These are phyloP conservation scores for Amyelois transitella DNA, from an alignment of 1,140 invertebrate species.

Conservation along the genomic window DNA sequence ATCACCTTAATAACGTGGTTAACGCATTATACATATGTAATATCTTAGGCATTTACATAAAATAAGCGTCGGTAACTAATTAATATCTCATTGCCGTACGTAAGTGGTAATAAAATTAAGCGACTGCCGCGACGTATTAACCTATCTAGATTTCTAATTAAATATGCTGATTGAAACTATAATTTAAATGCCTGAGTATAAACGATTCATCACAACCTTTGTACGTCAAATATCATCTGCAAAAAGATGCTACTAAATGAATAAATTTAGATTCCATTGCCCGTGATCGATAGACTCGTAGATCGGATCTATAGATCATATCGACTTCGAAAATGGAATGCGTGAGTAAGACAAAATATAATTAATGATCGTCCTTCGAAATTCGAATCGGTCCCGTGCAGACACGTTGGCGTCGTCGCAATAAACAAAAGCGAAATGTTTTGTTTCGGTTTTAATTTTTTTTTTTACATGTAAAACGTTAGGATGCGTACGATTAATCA, in stretches of 20 bases:
- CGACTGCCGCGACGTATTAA: background rate
- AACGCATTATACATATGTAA: no score
- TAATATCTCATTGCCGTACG: background rate
- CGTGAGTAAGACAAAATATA: constrained; percentile 75
- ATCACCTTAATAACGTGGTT: no score
- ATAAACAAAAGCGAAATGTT: constrained; percentile 69
- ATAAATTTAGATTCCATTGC: constrained; percentile 68
- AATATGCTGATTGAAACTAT: constrained; percentile 26
- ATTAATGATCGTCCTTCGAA: constrained; percentile 68
- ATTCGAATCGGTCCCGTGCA: constrained; percentile 69
- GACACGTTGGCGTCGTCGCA: constrained; percentile 70
- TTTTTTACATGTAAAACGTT: constrained; percentile 58
- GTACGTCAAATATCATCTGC: constrained; percentile 49
- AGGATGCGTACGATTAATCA: constrained; percentile 64
- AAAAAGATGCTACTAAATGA: constrained; percentile 69
- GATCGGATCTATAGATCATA: constrained; percentile 73
- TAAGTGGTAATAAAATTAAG: background rate
- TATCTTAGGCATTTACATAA: background rate
- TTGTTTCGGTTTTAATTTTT: constrained; percentile 52
- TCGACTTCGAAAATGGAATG: constrained; percentile 69
- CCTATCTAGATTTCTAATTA: constrained; percentile 16
- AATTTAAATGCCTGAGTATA: constrained; percentile 25
- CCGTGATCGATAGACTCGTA: constrained; percentile 70
- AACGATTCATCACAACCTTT: constrained; percentile 36
- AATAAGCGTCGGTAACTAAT: background rate